phyloP scores from a whole-genome alignment of 2,888 invertebrate species.

The Eilema caniola region DNA sequence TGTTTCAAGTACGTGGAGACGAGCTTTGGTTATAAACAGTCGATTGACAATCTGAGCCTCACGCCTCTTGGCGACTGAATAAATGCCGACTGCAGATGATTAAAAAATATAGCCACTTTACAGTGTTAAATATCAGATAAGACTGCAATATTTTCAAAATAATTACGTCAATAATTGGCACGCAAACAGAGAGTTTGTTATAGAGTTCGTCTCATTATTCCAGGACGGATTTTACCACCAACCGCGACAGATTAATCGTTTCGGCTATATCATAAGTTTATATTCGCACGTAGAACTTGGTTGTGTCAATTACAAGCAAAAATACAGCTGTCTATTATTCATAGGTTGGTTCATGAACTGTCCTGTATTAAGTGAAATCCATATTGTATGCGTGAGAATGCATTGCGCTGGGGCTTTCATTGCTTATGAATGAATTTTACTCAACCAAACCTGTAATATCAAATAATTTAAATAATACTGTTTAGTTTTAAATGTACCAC shows the following conservation, averaged over 20 bases:
- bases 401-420: neutral
- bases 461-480: too few species aligned
- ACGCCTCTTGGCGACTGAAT: conserved; percentile 63
- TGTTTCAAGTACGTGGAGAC: conserved; percentile 55
- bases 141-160: conserved; percentile 84
- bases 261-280: conserved; percentile 84
- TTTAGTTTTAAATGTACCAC: neutral
- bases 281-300: conserved; percentile 69
- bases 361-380: conserved; percentile 63
- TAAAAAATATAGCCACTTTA: conserved; percentile 79
- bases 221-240: conserved; percentile 82
- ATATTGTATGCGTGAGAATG: conserved; percentile 62
- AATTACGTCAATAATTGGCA: conserved; percentile 87
- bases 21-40: conserved; percentile 65
- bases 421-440: neutral
- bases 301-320: conserved; percentile 82
- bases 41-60: conserved; percentile 75
- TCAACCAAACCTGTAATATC: too few species aligned
- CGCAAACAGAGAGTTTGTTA: conserved; percentile 70
- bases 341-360: conserved; percentile 57
- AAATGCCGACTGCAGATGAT: conserved; percentile 68
- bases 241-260: conserved; percentile 84
- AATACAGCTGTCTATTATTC: conserved; percentile 82
- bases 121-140: conserved; percentile 81
- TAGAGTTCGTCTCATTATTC: conserved; percentile 80